A percentile compares a stretch with the other conserved stretches of the same genome.
Conservation (phyloP, 2,113 vertebrate genomes). For the Cinclus mexicanus region DNA sequence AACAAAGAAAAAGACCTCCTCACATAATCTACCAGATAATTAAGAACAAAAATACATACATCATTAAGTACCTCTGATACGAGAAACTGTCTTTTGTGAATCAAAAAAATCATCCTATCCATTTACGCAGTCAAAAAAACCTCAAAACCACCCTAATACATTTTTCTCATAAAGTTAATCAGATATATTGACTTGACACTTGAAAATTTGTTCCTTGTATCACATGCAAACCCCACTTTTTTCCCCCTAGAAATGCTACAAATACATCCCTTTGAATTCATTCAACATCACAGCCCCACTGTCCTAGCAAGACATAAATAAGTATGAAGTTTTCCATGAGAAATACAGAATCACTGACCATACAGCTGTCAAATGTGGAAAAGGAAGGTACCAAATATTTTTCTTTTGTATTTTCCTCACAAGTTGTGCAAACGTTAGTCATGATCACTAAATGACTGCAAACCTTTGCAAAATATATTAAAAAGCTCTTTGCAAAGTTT, state of each 20-base stretch:
- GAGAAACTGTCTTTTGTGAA: neutral
- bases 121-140: neutral
- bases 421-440: neutral
- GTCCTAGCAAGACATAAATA: neutral
- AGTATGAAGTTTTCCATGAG: neutral
- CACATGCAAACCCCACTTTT: neutral
- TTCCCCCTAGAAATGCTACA: neutral
- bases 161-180: neutral
- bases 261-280: neutral
- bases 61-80: neutral
- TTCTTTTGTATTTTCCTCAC: neutral
- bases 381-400: neutral
- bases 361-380: neutral
- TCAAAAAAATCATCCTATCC: neutral
- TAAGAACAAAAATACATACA: neutral
- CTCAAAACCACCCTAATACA: neutral
- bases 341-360: neutral
- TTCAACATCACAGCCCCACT: neutral
- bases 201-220: neutral
- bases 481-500: neutral
- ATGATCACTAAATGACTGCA: neutral
- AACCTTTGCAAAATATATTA: neutral
- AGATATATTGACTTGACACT: neutral
- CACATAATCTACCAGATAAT: neutral
- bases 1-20: neutral